Percentiles rank a stretch among this genome's conserved stretches.
These are phyloP conservation scores for Eristalinus sepulchralis DNA, from an alignment of 2,888 invertebrate species.

Conservation along the genomic window DNA sequence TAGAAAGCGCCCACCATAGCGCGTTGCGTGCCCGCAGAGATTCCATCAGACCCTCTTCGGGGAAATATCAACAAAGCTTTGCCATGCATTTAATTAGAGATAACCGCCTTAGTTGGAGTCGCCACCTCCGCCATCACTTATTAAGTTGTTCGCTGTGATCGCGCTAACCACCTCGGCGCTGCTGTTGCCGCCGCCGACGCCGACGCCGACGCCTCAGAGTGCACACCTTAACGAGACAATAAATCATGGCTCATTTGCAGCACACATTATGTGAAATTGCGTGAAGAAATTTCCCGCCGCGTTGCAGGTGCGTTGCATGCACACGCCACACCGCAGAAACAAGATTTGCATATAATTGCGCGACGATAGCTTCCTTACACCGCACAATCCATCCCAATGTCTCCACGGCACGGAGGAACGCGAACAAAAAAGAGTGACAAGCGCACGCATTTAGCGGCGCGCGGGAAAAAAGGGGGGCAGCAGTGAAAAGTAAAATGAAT, in stretches of 20 bases:
- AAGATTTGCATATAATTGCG: conserved; percentile 67
- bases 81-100: conserved; percentile 59
- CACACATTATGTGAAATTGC: conserved; percentile 64
- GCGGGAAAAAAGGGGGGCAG: neutral
- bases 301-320: conserved; percentile 53
- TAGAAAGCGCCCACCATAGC: neutral
- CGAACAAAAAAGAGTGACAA: conserved; percentile 36
- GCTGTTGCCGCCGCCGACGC: neutral
- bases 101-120: conserved; percentile 23
- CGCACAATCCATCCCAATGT: conserved; percentile 15
- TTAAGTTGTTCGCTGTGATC: conserved; percentile 34
- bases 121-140: conserved; percentile 10
- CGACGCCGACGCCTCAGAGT: conserved; percentile 4
- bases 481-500: conserved; percentile 16
- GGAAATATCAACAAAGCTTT: conserved; percentile 49
- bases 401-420: conserved; percentile 7
- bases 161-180: conserved; percentile 34
- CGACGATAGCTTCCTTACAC: conserved; percentile 18
- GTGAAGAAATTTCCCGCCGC: conserved; percentile 51
- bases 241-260: conserved; percentile 70
- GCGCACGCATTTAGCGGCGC: conserved; percentile 46
- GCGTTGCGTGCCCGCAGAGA: conserved; percentile 17
- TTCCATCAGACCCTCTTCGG: conserved; percentile 25
- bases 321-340: neutral
- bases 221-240: conserved; percentile 55